Percentiles rank a stretch among this genome's conserved stretches.
These are phyloP conservation scores for Acromyrmex echinatior DNA, from an alignment of 1,140 invertebrate genomes.

Conservation along the genomic window DNA sequence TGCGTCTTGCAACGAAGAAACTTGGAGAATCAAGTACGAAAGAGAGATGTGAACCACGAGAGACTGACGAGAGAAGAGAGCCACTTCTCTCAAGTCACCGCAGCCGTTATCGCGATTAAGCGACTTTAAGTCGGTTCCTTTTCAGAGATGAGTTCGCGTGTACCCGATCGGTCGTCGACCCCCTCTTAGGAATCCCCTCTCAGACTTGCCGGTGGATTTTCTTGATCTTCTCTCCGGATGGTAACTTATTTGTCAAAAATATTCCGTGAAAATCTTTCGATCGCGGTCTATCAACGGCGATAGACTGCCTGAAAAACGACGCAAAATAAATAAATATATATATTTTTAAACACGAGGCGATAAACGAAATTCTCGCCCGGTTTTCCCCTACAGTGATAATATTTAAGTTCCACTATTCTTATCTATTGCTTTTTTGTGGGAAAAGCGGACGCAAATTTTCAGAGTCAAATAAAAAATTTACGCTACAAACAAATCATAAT, in stretches of 20 bases:
- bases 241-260: slow-evolving; percentile 21
- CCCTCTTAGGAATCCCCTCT: slow-evolving; percentile 16
- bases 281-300: background rate
- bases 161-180: slow-evolving; percentile 32
- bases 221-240: slow-evolving; percentile 10
- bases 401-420: slow-evolving; percentile 1
- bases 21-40: slow-evolving; percentile 4
- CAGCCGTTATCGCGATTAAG: slow-evolving; percentile 41
- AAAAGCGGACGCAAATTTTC: background rate
- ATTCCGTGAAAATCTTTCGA: background rate
- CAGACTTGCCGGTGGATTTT: background rate
- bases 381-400: background rate
- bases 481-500: background rate
- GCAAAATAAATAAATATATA: background rate
- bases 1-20: slow-evolving; percentile 18
- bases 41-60: slow-evolving; percentile 4
- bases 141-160: background rate
- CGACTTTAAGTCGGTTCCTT: slow-evolving; percentile 35
- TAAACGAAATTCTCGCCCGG: background rate
- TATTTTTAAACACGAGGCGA: background rate
- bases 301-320: slow-evolving; percentile 20
- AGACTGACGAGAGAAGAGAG: background rate
- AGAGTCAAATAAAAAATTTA: background rate
- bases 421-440: background rate
- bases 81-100: background rate